These are phyloP conservation scores for Vespertilio murinus DNA, from an alignment of 2,797 vertebrate species.

Conservation along the genomic window DNA sequence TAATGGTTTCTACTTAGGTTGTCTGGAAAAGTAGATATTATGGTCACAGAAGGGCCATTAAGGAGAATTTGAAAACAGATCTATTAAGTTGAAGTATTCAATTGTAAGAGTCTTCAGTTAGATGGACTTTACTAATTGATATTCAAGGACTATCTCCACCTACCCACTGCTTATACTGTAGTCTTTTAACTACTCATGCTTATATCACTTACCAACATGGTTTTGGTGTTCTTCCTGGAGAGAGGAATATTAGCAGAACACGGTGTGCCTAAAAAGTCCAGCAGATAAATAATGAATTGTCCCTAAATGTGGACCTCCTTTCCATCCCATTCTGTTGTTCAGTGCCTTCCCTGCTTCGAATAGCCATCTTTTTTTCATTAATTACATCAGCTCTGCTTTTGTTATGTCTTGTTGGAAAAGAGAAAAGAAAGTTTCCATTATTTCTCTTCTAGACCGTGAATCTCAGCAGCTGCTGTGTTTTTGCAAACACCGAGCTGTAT, in stretches of 20 bases:
- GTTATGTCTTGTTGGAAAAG: conserved; percentile 80
- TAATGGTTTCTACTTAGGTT: conserved; percentile 74
- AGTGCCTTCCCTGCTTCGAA: conserved; percentile 72
- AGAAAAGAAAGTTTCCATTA: conserved; percentile 80
- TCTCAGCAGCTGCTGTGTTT: conserved; percentile 79
- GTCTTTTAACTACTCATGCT: conserved; percentile 46
- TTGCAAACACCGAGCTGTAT: conserved; percentile 79
- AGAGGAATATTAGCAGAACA: conserved; percentile 72
- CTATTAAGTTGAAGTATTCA: conserved; percentile 70
- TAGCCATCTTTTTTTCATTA: conserved; percentile 81
- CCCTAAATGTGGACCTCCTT: conserved; percentile 78
- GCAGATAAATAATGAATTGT: conserved; percentile 77
- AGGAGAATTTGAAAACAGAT: conserved; percentile 79
- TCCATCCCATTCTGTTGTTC: conserved; percentile 75
- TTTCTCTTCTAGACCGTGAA: conserved; percentile 65
- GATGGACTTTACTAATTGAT: conserved; percentile 65
- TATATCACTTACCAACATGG: conserved; percentile 39
- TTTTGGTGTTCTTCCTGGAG: conserved; percentile 71
- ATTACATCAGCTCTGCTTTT: conserved; percentile 82
- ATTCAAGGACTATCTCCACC: conserved; percentile 70
- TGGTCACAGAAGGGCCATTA: conserved; percentile 75
- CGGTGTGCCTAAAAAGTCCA: conserved; percentile 61
- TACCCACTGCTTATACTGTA: background rate
- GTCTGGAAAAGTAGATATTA: conserved; percentile 74
- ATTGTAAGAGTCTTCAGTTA: conserved; percentile 60